These are phyloP conservation scores for Castor canadensis DNA, from an alignment of 2,113 vertebrate species.

Conservation along the genomic window DNA sequence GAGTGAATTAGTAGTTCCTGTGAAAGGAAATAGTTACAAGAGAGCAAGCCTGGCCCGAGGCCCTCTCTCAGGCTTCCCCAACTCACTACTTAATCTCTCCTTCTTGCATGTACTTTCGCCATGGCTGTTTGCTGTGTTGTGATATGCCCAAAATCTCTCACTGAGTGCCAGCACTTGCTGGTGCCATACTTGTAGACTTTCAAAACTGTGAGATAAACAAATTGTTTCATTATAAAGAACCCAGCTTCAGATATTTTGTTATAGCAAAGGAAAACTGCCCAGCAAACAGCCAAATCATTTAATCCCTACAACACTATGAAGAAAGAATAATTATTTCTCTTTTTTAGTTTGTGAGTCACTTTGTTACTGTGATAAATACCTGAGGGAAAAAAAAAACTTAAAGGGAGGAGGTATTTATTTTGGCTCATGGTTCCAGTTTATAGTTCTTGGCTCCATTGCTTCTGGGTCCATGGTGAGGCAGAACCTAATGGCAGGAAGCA, in stretches of 20 bases:
- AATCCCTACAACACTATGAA: neutral
- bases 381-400: too few species aligned
- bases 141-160: neutral
- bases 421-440: too few species aligned
- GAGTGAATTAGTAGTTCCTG: neutral
- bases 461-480: too few species aligned
- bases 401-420: too few species aligned
- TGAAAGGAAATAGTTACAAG: neutral
- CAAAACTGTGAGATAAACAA: neutral
- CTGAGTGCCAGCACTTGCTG: neutral
- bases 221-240: neutral
- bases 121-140: neutral
- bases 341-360: too few species aligned
- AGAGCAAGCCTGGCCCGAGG: neutral
- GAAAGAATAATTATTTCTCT: neutral
- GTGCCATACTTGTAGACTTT: too few species aligned
- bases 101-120: neutral
- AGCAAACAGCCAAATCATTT: neutral
- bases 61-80: too few species aligned
- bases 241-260: neutral
- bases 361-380: too few species aligned
- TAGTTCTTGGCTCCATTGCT: too few species aligned
- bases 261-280: neutral
- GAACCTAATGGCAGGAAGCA: too few species aligned
- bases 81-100: neutral